Conservation (phyloP, 2,113 vertebrate species). For the Ammodytes dubius region DNA sequence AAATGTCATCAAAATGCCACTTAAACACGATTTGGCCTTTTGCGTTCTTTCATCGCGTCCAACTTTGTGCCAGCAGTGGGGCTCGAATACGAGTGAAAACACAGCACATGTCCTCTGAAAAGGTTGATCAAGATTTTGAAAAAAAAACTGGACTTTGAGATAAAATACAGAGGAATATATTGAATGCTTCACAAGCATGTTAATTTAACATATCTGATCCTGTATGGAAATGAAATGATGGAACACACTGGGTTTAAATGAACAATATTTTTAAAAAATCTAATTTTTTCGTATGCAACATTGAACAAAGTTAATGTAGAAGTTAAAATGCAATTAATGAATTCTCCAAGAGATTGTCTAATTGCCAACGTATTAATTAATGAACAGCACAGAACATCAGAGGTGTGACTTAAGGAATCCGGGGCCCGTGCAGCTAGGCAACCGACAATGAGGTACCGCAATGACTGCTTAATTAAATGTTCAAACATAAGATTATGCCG, state of each 20-base stretch:
- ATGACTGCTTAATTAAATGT: slow-evolving; percentile 50
- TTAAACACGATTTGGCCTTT: slow-evolving; percentile 84
- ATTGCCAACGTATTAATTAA: slow-evolving; percentile 24
- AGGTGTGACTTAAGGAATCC: slow-evolving; percentile 6
- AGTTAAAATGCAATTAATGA: slow-evolving; percentile 2
- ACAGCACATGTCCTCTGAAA: slow-evolving; percentile 46
- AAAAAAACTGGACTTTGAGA: slow-evolving; percentile 48
- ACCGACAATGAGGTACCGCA: slow-evolving; percentile 27
- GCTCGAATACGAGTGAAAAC: slow-evolving; percentile 64
- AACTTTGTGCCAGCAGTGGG: slow-evolving; percentile 65
- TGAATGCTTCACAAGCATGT: slow-evolving; percentile 4
- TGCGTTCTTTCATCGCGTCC: slow-evolving; percentile 75
- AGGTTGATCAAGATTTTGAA: slow-evolving; percentile 73
- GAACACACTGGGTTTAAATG: background rate
- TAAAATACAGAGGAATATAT: slow-evolving; percentile 22
- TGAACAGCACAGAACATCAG: slow-evolving; percentile 16
- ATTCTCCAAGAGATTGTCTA: background rate
- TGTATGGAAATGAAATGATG: background rate
- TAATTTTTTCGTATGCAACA: background rate
- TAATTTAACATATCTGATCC: slow-evolving; percentile 16
- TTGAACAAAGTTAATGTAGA: background rate
- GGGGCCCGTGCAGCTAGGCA: slow-evolving; percentile 43
- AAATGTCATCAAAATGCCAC: slow-evolving; percentile 86
- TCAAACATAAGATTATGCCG: slow-evolving; percentile 44
- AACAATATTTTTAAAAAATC: background rate